phyloP scores from a whole-genome alignment of 2,797 vertebrate species.

The Picus viridis region DNA sequence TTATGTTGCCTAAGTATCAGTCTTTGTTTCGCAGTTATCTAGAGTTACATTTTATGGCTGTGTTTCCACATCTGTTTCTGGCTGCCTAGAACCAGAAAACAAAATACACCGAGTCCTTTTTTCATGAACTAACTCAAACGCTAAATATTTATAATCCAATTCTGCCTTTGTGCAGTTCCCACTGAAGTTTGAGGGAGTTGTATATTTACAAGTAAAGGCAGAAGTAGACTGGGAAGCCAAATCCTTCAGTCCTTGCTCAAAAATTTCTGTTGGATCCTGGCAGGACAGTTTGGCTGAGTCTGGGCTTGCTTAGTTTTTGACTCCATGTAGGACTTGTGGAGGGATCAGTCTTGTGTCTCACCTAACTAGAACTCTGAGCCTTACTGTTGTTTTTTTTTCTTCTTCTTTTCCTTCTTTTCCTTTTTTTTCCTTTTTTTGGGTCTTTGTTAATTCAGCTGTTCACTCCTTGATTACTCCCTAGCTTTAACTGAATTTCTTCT shows the following conservation, averaged over 20 bases:
- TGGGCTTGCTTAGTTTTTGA: not conserved
- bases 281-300: not conserved
- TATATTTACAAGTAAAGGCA: not conserved
- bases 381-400: not conserved
- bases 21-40: conserved; percentile 49
- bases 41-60: not conserved
- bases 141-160: not conserved
- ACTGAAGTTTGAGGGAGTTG: not conserved
- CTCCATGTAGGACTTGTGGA: not conserved
- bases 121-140: not conserved
- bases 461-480: rapidly evolving
- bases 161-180: not conserved
- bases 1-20: not conserved
- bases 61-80: conserved; percentile 35
- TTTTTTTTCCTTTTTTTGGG: not conserved
- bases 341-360: not conserved
- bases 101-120: not conserved
- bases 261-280: not conserved
- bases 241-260: not conserved
- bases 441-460: not conserved
- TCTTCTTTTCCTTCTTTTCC: not conserved
- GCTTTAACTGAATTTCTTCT: not conserved
- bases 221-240: not conserved
- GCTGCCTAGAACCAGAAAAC: conserved; percentile 7
- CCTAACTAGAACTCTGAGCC: not conserved